These are phyloP conservation scores for Rhinopomastus cyanomelas DNA, from an alignment of 2,113 vertebrate species.

Conservation along the genomic window DNA sequence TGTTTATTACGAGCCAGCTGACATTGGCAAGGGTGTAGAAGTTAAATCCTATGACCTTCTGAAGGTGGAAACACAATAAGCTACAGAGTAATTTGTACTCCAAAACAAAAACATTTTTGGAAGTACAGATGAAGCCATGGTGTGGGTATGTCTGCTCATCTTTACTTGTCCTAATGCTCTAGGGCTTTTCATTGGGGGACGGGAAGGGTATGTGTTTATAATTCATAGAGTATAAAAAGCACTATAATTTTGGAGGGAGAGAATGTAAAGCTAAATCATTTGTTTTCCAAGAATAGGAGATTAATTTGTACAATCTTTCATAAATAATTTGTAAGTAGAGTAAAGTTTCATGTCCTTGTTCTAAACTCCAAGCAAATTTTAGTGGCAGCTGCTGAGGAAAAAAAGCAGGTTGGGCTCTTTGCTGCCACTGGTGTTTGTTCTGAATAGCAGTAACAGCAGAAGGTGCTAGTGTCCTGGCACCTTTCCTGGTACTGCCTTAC, in stretches of 20 bases:
- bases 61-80: slow-evolving; percentile 20
- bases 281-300: not conserved
- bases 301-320: not conserved
- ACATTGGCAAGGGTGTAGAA: slow-evolving; percentile 34
- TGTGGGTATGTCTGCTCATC: not conserved
- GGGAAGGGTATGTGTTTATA: not conserved
- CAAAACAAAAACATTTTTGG: not conserved
- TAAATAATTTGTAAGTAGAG: not conserved
- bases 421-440: not conserved
- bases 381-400: not conserved
- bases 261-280: not conserved
- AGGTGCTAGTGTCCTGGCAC: not conserved
- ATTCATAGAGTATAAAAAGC: not conserved
- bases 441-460: not conserved
- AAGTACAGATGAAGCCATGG: not conserved
- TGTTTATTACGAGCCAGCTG: slow-evolving; percentile 29
- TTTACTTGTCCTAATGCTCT: not conserved
- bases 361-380: not conserved
- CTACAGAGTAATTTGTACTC: not conserved
- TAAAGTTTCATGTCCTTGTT: not conserved
- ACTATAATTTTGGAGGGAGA: not conserved
- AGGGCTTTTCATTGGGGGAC: not conserved
- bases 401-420: not conserved
- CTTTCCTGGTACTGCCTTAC: not conserved
- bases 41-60: slow-evolving; percentile 39